Base-by-base conservation (phyloP, 2,113 vertebrate species). In the Phylloscopus trochilus region DNA sequence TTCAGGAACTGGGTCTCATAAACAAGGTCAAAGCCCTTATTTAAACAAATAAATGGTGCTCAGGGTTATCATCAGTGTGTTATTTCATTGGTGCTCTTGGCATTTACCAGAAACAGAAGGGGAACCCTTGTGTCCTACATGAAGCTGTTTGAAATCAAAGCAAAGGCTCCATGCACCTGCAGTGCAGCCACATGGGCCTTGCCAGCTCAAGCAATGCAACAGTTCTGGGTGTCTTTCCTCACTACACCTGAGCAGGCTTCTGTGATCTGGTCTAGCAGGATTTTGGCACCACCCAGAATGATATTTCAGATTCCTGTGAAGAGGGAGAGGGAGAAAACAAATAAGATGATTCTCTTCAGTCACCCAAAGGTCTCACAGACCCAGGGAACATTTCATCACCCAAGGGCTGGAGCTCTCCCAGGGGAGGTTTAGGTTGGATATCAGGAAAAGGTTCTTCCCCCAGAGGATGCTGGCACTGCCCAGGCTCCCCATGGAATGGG, bases 341-440 rank as follows among this genome's bases (percentile, higher is more conserved):
- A 15, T 7, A 13, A 58, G 15, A 44, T 21, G 1, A 58, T 28
- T 16, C 7, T 72, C 23, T 64, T 68, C 27, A 66, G 27, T 30
- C 5, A 76, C 22, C 15, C 44, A 92, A 26, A 67, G 15, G 15
- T 60, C 33, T 95, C 78, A 59, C 3, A 2, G 26, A 41, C 14
- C 27, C 33, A 15, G 21, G 64, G 17, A 75, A 86, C 10, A 47
- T 44, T 20, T 44, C 21, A 55, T 4, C 27, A 43, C 12, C 13
- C 28, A 9, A 49, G 18, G 10, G 26, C 49, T 83, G 70, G 31
- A 69, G 21, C 31, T 56, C 46, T 4, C 33, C 9, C 44, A 59
- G 28, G 33, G 33, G 3, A 55, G 14, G 30, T 6, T 43, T 1
- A 22, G 30, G 8, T 1, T 41, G 41, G 18, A 49, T 1, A 23